Evolutionary conservation across 2,113 vertebrate genomes (phyloP), one percentile per base, ranked within the genome.

Genomic region (Sylvietta virens): DNA sequence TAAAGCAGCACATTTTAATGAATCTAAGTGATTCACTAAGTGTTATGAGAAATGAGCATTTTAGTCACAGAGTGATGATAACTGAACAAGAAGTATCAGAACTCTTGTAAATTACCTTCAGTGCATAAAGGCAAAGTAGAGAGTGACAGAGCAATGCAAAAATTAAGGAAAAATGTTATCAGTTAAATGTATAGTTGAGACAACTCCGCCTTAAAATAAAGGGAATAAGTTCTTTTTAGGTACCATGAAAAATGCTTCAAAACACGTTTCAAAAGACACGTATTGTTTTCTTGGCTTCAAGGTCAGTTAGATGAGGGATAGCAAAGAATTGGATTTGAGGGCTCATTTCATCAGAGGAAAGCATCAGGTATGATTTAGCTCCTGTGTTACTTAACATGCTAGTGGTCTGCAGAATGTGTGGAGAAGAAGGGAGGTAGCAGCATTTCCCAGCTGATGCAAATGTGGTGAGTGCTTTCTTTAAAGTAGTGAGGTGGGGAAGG

Each of bases 361-460:
- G 30, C 45, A 78, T 20, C 28, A 19, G 48, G 27, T 92, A 19
- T 81, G 67, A 57, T 92, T 81, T 81, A 61, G 44, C 16, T 88
- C 26, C 15, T 31, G 31, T 48, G 60, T 94, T 91, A 86, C 71
- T 92, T 90, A 94, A 90, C 15, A 4, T 31, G 35, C n/a, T 66
- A 81, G 72, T 44, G 79, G 86, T 78, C 92, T 78, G 60, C 72
- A 89, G 33, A 0, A 7, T 54, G 37, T 86, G 79, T 73, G 79
- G 86, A 56, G 60, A 82, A 80, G n/a, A 60, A 74, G 22, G 22
- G 56, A 94, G 79, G 87, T 16, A 95, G 87, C 19, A 54, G n/a
- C 31, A 48, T 64, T 83, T 93, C 64, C 76, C 51, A 88, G 56
- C 48, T 97, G 93, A 86, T 6, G 24, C 47, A 73, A 42, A 67